Conservation (phyloP, 2,113 vertebrate species). For the Romanogobio albipinnatus region DNA sequence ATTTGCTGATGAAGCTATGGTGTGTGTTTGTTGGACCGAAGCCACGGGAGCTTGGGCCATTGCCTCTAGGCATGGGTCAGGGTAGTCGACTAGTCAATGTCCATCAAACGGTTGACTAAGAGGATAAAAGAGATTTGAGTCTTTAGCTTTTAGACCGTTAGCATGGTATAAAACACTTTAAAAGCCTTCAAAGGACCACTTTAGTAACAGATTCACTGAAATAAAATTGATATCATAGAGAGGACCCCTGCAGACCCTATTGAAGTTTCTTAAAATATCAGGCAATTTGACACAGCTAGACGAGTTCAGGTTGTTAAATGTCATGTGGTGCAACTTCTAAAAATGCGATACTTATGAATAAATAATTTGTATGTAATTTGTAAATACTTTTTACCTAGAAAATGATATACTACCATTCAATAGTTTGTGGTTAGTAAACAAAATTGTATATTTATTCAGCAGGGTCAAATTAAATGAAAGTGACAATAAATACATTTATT, state of each 20-base stretch:
- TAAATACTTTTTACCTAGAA: not conserved
- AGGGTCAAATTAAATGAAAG: not conserved
- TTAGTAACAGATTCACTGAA: not conserved
- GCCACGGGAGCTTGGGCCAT: slow-evolving; percentile 16
- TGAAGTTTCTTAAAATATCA: too few species aligned
- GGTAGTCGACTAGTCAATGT: not conserved
- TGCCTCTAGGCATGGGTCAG: not conserved
- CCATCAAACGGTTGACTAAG: slow-evolving; percentile 6
- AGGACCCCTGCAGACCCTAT: not conserved
- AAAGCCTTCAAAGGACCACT: slow-evolving; percentile 1
- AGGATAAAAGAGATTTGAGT: not conserved
- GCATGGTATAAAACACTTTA: not conserved
- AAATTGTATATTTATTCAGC: not conserved
- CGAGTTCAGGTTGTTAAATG: not conserved
- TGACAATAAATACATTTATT: not conserved
- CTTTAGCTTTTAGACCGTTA: not conserved
- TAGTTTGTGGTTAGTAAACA: not conserved
- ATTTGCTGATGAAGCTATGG: slow-evolving; percentile 42
- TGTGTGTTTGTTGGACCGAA: not conserved
- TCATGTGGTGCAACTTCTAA: not conserved
- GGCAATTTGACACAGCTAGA: not conserved
- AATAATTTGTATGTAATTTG: too few species aligned
- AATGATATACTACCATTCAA: not conserved
- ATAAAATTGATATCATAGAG: not conserved
- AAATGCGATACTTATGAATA: not conserved